Evolutionary conservation across 2,888 invertebrate genomes (phyloP).

Genomic region (Leuctra nigra): DNA sequence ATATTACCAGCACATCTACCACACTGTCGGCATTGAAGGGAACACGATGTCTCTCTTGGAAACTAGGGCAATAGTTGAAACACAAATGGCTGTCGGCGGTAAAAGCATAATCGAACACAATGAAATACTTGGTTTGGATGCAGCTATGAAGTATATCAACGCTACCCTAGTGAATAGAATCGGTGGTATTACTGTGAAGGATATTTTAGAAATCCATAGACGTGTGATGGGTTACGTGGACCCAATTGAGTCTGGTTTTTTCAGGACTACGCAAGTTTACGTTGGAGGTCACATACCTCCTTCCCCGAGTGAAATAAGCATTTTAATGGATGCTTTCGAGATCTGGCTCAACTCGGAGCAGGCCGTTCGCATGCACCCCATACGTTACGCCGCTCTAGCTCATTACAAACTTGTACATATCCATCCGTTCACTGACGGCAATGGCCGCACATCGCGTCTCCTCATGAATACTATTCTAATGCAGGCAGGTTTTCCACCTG

Average conservation of each 20-base stretch:
- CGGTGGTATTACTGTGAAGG: constrained; percentile 70
- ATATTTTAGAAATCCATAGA: constrained; percentile 87
- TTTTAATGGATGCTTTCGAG: constrained; percentile 82
- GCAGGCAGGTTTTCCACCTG: constrained; percentile 93
- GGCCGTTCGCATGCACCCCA: constrained; percentile 79
- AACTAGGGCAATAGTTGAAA: constrained; percentile 87
- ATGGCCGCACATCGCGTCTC: constrained; percentile 89
- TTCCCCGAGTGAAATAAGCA: constrained; percentile 70
- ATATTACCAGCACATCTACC: constrained; percentile 90
- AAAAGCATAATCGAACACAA: constrained; percentile 96
- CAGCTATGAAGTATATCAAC: constrained; percentile 90
- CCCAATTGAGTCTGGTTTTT: constrained; percentile 82
- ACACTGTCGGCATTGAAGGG: constrained; percentile 95
- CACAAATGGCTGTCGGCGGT: constrained; percentile 74
- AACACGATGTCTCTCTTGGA: constrained; percentile 94
- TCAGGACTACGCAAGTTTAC: constrained; percentile 85
- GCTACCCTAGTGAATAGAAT: constrained; percentile 71
- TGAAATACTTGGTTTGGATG: constrained; percentile 90
- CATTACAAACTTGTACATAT: constrained; percentile 96
- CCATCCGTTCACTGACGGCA: constrained; percentile 96
- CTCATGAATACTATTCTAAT: constrained; percentile 95
- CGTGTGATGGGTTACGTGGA: constrained; percentile 93
- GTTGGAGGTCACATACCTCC: constrained; percentile 95
- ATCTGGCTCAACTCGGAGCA: constrained; percentile 89
- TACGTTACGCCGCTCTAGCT: constrained; percentile 88